Base-by-base conservation (phyloP, 2,888 invertebrate genomes). In the Archips xylosteana region DNA sequence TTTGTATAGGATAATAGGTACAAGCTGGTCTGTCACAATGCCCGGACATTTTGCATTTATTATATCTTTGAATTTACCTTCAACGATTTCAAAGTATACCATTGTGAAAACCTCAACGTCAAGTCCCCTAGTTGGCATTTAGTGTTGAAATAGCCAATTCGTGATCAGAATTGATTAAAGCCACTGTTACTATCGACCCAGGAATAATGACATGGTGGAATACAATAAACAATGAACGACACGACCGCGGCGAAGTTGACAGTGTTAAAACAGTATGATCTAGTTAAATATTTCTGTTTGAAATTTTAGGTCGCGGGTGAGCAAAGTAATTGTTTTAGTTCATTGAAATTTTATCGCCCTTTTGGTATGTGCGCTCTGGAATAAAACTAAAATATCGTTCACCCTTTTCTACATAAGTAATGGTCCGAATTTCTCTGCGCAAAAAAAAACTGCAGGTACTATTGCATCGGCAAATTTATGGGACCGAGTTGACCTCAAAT, bases 191-290 rank as follows among this genome's bases (percentile, higher is more conserved):
- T 71, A 77, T 74, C 74, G 75, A 75, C 77, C 74, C 67, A 75
- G 77, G 76, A 76, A 79, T 84, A 85, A 86, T 85, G 82, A 80
- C 81, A 77, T 74, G 74, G 80, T 75, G 76, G 79, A 83, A 83
- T 83, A 85, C 82, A 84, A 84, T 85, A 87, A 87, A 87, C 88
- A 88, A 87, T 86, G 82, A 79, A 78, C 79, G 76, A 75, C 80
- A 78, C 68, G 77, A 78, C 78, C 80, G 78, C 76, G 74, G 54
- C 68, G 3, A 54, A 62, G 63, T 64, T 36, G 23, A 34, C 39
- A 51, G 23, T 34, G 2, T 73, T 36, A 69, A 64, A 42, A 64
- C 73, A 73, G 73, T 74, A 65, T 63, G 62, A 32, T 12, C 3
- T 36, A 47, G 6, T 3, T n/a, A 54, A 23, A 9, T 54, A 54